Evolutionary conservation across 2,113 vertebrate genomes (phyloP), one percentile per base, ranked within the genome.

Genomic region (human (Homo sapiens)): DNA sequence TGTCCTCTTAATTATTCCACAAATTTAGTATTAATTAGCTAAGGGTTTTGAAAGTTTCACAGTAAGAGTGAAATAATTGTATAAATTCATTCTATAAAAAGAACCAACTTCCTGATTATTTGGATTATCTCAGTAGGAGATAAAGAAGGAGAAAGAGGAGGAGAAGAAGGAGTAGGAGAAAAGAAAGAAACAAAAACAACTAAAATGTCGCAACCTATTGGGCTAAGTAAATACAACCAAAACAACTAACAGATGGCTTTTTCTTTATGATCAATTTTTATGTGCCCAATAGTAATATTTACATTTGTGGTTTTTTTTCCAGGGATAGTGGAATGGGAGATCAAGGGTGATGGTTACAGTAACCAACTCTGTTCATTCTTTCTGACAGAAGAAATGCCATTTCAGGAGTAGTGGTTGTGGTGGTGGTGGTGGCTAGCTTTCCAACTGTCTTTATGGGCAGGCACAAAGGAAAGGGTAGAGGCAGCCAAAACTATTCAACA

Each of bases 21-120:
- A 61, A 61, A 94, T 30, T 57, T 88, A 82, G 40, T 79, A 61
- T 72, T 83, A 68, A 91, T 94, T 93, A 92, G 8, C 66, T 78
- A 40, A 59, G 4, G 14, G 22, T 86, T 92, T 85, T 57, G 17
- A 92, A 80, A 89, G 8, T 82, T 94, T 75, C 79, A 55, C 38
- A 88, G 35, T 57, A 40, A 87, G 38, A 94, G 25, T 55, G 17
- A 94, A 80, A 93, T 32, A 84, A 75, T 43, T 50, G 3, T 73
- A 61, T 79, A 86, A 52, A 78, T 89, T 86, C 70, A 50, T 32
- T 72, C 17, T 48, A 4, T 81, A 91, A n/a, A 72, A 85, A 90
- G 16, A 90, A 81, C 0, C 10, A 59, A 73, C 16, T 87, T 94
- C 14, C 66, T 16, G 43, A 59, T 52, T 88, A 90, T 91, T 55